These are phyloP conservation scores for Hippocampus guttulatus DNA, from an alignment of 2,113 vertebrate genomes.

Conservation along the genomic window DNA sequence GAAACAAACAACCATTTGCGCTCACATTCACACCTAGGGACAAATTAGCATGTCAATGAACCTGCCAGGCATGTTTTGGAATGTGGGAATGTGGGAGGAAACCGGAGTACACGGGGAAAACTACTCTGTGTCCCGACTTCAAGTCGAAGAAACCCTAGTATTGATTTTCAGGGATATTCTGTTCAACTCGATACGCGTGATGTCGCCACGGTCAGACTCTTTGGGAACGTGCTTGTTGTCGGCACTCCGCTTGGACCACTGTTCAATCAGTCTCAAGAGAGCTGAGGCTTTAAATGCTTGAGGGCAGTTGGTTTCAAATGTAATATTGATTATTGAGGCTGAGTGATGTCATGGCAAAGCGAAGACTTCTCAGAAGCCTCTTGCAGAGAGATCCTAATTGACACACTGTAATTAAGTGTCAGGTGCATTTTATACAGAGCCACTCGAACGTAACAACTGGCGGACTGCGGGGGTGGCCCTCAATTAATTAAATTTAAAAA, in stretches of 20 bases:
- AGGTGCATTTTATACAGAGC: no score
- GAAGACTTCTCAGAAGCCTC: background rate
- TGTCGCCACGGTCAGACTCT: background rate
- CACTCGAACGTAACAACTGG: no score
- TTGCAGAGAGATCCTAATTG: background rate
- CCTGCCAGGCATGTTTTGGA: no score
- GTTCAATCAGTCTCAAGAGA: background rate
- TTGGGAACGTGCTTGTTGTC: background rate
- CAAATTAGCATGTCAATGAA: no score
- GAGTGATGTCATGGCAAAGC: background rate
- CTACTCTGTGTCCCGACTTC: background rate
- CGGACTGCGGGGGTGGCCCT: no score
- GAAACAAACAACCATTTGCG: no score
- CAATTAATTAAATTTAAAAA: no score
- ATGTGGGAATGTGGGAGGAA: no score
- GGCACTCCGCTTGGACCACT: background rate
- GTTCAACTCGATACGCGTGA: background rate
- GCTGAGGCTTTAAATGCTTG: background rate
- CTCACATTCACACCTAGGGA: no score
- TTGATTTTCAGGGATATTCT: background rate
- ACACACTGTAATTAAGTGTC: no score
- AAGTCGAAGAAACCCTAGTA: background rate
- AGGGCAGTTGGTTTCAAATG: background rate
- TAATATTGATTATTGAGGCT: background rate
- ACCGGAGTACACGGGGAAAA: no score